Evolutionary conservation across 30 jellyfish, hydroid and myxozoan genomes (phyloP).

Genomic region (Turritopsis dohrnii): DNA sequence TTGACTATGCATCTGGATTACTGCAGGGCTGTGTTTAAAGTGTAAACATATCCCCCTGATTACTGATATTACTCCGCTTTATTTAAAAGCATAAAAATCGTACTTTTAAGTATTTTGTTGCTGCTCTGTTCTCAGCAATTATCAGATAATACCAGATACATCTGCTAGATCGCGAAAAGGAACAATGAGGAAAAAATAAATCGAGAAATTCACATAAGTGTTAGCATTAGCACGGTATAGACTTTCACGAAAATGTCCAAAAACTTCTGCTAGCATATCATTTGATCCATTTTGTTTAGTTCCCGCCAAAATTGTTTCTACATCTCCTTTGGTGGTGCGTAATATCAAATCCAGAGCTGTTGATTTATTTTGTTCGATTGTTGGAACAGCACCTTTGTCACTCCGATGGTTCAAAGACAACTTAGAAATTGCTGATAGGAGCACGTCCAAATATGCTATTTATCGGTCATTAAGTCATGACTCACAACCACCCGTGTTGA

Average conservation of each 20-base stretch:
- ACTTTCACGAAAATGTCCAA: not conserved
- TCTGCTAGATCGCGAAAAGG: too few relatives aligned
- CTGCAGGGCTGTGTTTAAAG: too few relatives aligned
- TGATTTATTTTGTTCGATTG: conserved; percentile 47
- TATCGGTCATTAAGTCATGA: not conserved
- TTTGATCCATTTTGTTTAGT: conserved; percentile 26
- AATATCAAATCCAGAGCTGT: conserved; percentile 46
- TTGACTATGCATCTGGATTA: too few relatives aligned
- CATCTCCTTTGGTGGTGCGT: conserved; percentile 25
- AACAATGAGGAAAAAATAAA: too few relatives aligned
- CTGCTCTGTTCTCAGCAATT: too few relatives aligned
- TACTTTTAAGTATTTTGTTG: too few relatives aligned
- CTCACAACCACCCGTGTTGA: conserved; percentile 47
- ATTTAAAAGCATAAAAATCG: too few relatives aligned
- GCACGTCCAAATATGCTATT: conserved; percentile 27
- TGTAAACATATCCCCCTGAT: too few relatives aligned
- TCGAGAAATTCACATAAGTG: too few relatives aligned
- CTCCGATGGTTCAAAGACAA: conserved; percentile 61
- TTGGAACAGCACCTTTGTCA: conserved; percentile 61
- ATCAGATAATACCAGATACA: too few relatives aligned
- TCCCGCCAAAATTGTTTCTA: conserved; percentile 62
- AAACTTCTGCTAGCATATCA: not conserved
- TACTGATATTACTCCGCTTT: too few relatives aligned
- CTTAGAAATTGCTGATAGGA: conserved; percentile 15
- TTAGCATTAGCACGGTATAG: too few relatives aligned